A percentile compares a stretch with the other conserved stretches of the same genome.
phyloP scores from a whole-genome alignment of 2,113 vertebrate species.

The Rhabdornis inornatus region DNA sequence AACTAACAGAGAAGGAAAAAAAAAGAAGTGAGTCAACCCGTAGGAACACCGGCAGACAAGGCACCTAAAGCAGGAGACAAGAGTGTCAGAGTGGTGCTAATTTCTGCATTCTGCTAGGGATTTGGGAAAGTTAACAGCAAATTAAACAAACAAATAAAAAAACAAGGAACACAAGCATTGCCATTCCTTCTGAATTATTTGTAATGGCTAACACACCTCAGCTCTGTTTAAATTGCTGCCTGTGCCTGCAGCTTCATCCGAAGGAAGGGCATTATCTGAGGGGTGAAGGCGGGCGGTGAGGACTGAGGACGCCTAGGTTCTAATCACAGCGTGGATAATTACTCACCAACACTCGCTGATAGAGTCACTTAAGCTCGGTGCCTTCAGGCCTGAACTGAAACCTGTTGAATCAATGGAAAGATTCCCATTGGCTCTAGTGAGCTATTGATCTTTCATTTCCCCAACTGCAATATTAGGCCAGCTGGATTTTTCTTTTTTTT shows the following conservation, averaged over 20 bases:
- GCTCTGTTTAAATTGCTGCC: neutral
- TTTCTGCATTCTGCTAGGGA: neutral
- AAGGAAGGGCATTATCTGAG: neutral
- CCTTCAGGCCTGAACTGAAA: constrained; percentile 22
- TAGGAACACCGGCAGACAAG: neutral
- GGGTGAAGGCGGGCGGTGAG: neutral
- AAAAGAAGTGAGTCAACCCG: neutral
- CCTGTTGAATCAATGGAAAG: constrained; percentile 28
- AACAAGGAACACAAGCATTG: neutral
- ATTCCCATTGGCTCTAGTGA: neutral
- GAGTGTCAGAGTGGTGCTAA: neutral
- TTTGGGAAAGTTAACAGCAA: neutral
- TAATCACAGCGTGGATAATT: constrained; percentile 46
- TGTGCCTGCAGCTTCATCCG: neutral
- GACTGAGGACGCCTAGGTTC: neutral
- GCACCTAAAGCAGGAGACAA: neutral
- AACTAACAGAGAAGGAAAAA: neutral
- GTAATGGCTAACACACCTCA: neutral
- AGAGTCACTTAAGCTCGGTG: constrained; percentile 36
- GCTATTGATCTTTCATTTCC: constrained; percentile 13
- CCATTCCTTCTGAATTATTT: neutral
- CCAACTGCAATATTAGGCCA: neutral
- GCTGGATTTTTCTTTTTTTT: neutral
- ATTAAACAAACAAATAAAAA: neutral
- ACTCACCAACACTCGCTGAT: constrained; percentile 42